Evolutionary conservation across 2,113 vertebrate species (phyloP).

Genomic region (Scortum barcoo): DNA sequence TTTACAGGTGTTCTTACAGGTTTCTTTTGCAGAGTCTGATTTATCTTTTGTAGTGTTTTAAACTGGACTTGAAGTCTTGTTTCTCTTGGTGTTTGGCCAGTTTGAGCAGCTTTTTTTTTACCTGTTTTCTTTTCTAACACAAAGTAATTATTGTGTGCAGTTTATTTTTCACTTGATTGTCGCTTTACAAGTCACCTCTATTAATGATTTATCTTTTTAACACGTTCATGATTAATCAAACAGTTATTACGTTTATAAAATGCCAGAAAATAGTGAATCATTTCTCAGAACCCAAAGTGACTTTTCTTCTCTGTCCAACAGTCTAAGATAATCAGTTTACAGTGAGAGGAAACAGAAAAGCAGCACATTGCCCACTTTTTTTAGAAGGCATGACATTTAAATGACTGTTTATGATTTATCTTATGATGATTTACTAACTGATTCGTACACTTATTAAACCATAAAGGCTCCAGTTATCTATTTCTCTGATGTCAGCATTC

Average conservation of each 20-base stretch:
- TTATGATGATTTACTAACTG: not conserved
- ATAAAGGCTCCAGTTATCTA: not conserved
- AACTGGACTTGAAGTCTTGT: too few species aligned
- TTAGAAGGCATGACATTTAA: too few species aligned
- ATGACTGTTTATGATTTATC: not conserved
- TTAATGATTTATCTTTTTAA: not conserved
- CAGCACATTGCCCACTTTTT: not conserved
- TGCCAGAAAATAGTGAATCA: not conserved
- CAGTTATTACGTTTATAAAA: not conserved
- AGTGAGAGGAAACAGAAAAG: not conserved
- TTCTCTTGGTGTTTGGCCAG: not conserved
- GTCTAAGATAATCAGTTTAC: not conserved
- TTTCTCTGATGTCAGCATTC: not conserved
- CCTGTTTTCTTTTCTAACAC: too few species aligned
- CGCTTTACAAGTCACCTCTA: not conserved
- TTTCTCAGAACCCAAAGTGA: not conserved
- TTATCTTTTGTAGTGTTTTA: not conserved
- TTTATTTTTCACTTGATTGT: not conserved
- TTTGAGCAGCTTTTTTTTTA: not conserved
- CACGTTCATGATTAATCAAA: not conserved
- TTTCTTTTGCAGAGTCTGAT: not conserved
- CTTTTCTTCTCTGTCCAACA: not conserved
- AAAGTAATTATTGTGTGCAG: too few species aligned
- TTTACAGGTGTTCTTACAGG: not conserved
- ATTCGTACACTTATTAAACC: not conserved